Evolutionary conservation across 1,140 invertebrate genomes (phyloP).

Genomic region (Ridgeia piscesae): DNA sequence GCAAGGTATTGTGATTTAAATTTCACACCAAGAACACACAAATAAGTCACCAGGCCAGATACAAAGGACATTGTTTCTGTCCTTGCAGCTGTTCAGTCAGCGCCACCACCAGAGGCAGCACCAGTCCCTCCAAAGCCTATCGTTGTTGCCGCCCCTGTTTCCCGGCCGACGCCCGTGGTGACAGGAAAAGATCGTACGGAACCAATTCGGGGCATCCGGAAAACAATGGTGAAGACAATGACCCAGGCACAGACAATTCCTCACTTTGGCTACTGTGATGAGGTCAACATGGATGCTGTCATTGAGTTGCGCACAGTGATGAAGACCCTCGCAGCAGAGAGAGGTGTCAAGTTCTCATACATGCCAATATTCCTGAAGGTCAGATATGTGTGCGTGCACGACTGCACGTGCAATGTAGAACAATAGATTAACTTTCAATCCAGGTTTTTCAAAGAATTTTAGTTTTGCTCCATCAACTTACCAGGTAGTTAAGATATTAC

Average conservation of each 20-base stretch:
- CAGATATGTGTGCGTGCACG: conserved; percentile 12
- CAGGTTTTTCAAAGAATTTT: too few relatives aligned
- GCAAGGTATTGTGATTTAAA: too few relatives aligned
- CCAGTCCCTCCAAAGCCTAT: conserved; percentile 27
- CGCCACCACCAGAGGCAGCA: conserved; percentile 21
- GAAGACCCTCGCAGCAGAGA: conserved; percentile 67
- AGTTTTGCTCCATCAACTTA: too few relatives aligned
- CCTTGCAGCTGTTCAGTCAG: conserved; percentile 16
- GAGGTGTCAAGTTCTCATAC: conserved; percentile 80
- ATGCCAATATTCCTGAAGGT: conserved; percentile 96
- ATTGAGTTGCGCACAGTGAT: conserved; percentile 69
- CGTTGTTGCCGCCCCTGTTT: conserved; percentile 52
- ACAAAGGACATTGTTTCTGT: not conserved
- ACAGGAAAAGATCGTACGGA: conserved; percentile 52
- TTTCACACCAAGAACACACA: too few relatives aligned
- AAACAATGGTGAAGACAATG: conserved; percentile 97
- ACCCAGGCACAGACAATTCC: conserved; percentile 74
- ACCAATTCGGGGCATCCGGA: conserved; percentile 73
- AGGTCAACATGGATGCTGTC: conserved; percentile 74
- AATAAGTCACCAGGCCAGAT: too few relatives aligned
- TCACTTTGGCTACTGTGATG: conserved; percentile 64
- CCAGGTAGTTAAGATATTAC: too few relatives aligned
- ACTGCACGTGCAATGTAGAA: not conserved
- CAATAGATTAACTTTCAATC: too few relatives aligned
- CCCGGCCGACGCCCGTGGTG: conserved; percentile 19